Evolutionary conservation across 2,113 vertebrate species (phyloP).

Genomic region (Etheostoma spectabile): DNA sequence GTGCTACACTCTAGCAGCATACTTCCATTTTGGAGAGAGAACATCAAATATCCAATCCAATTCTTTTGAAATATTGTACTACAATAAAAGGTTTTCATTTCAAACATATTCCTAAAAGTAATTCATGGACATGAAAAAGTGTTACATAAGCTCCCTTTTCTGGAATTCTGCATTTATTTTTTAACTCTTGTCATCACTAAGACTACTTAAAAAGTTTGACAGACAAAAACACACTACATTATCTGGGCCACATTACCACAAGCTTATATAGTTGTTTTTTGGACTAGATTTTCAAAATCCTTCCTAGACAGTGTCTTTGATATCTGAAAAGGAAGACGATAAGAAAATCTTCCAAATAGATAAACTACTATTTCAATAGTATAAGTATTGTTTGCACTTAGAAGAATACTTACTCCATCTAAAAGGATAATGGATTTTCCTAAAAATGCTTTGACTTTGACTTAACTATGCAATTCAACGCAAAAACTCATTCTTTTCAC

Average conservation of each 20-base stretch:
- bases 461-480: background rate
- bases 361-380: background rate
- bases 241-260: background rate
- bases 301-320: background rate
- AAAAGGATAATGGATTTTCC: background rate
- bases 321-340: background rate
- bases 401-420: background rate
- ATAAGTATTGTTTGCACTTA: background rate
- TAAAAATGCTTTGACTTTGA: background rate
- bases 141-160: background rate
- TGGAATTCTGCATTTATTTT: constrained; percentile 7
- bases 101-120: constrained; percentile 18
- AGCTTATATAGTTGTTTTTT: background rate
- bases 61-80: constrained; percentile 1
- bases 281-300: background rate
- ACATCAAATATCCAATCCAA: constrained; percentile 18
- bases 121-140: background rate
- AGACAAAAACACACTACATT: background rate
- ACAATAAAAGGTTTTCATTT: constrained; percentile 13
- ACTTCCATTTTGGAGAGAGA: constrained; percentile 21
- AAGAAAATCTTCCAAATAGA: background rate
- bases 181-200: background rate
- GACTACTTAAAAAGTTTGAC: background rate
- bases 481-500: background rate
- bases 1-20: constrained; percentile 28